Percentiles rank a stretch among this genome's conserved stretches.
Conservation (phyloP, 2,888 invertebrate species). For the Hyalella azteca region DNA sequence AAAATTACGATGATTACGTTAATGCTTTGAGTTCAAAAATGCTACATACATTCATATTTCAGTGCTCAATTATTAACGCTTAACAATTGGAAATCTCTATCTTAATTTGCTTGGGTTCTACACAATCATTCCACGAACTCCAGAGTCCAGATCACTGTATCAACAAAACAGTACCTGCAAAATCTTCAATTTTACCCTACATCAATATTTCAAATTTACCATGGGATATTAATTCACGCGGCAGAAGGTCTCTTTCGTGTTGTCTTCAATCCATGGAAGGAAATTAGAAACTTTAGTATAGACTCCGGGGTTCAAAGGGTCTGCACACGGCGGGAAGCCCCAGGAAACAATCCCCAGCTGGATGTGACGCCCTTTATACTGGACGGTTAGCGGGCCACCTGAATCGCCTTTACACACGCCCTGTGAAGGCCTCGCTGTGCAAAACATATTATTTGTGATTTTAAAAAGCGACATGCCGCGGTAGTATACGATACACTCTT, state of each 20-base stretch:
- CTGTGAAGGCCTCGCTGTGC: constrained; percentile 30
- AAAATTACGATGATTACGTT: too few relatives aligned
- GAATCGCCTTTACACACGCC: constrained; percentile 54
- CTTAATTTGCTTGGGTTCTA: too few relatives aligned
- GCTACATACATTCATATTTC: too few relatives aligned
- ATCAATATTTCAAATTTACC: too few relatives aligned
- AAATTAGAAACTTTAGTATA: constrained; percentile 45
- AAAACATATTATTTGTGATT: constrained; percentile 47
- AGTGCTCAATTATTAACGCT: too few relatives aligned
- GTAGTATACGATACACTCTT: neutral
- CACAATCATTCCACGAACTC: too few relatives aligned
- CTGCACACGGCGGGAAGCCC: constrained; percentile 46
- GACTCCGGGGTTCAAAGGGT: constrained; percentile 41
- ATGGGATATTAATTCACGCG: too few relatives aligned
- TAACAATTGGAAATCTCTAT: too few relatives aligned
- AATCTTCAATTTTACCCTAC: too few relatives aligned
- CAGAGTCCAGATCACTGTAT: too few relatives aligned
- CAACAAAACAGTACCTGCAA: too few relatives aligned
- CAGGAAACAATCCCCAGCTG: constrained; percentile 43
- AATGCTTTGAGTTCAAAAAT: too few relatives aligned
- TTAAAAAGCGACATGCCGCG: neutral
- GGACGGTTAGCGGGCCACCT: constrained; percentile 49
- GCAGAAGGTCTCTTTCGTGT: constrained; percentile 32
- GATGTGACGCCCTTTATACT: constrained; percentile 15
- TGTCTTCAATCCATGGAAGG: constrained; percentile 42